Evolutionary conservation across 2,113 vertebrate species (phyloP), one percentile per base, ranked within the genome.

Genomic region (Centrocercus urophasianus): DNA sequence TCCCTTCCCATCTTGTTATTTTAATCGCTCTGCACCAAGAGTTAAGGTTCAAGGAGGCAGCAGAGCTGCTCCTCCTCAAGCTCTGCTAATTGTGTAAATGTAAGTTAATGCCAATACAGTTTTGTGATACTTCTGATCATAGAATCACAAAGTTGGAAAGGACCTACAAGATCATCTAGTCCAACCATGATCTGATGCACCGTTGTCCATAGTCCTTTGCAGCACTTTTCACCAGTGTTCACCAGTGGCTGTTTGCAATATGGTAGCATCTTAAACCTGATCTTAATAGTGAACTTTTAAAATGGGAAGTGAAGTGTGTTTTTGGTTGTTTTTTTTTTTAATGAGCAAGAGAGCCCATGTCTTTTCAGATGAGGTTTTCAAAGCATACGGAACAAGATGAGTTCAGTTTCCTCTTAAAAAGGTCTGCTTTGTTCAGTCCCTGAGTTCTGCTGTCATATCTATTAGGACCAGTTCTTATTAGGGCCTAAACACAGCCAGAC

Each of bases 341-440:
- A 79, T 22, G 28, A 54, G 22, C 11, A 13, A 60, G 71, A 69
- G n/a, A 27, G 82, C 36, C 19, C 0, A 0, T 70, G 13, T 83
- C 54, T 85, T 80, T 36, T 59, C 60, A 85, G 75, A n/a, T 83
- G 65, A 81, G 13, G 28, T 91, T 88, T 92, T 86, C 78, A 71
- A 80, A 83, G 50, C 74, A 50, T 38, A 22, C 40, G 54, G 56
- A 66, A 75, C 65, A 88, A 92, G 57, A 71, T 85, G 75, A 77
- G 75, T 78, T 96, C 8, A 3, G 69, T 72, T 95, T 96, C 89
- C 89, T 40, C 25, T 36, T 69, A 40, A 54, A 91, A 93, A 64
- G 63, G 52, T 5, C 0, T 24, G 63, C 84, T 85, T 85, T 48
- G 27, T 92, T 91, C 77, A 72, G 0, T 86, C 65, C 73, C 61